phyloP scores from a whole-genome alignment of 2,888 invertebrate species.

The Sabatieria punctata region DNA sequence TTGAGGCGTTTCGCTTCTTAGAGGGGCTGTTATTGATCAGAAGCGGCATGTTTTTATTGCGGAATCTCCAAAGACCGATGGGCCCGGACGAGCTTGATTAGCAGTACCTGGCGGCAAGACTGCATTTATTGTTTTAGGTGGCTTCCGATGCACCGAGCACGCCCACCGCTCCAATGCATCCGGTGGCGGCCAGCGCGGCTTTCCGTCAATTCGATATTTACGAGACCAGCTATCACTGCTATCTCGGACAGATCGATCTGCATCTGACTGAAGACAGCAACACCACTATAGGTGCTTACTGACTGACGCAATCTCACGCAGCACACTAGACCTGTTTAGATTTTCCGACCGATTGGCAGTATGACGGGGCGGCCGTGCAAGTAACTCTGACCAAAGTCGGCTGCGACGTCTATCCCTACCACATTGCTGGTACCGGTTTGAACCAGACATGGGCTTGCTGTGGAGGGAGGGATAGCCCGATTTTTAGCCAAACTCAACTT shows the following conservation, averaged over 20 bases:
- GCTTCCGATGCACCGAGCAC: too few relatives aligned
- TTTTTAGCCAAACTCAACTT: background rate
- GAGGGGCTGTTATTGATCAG: too few relatives aligned
- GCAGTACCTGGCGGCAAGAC: too few relatives aligned
- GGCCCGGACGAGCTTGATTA: too few relatives aligned
- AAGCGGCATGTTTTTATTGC: too few relatives aligned
- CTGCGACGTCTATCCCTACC: constrained; percentile 80
- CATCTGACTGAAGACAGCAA: constrained; percentile 75
- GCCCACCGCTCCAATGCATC: too few relatives aligned
- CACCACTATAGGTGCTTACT: background rate
- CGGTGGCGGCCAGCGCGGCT: background rate
- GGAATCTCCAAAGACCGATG: too few relatives aligned
- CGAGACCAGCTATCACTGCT: constrained; percentile 91
- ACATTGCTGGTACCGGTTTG: constrained; percentile 59
- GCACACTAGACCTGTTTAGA: constrained; percentile 11
- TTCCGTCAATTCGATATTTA: constrained; percentile 78
- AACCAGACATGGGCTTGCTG: too few relatives aligned
- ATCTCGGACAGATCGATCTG: constrained; percentile 65
- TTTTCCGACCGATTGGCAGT: constrained; percentile 26
- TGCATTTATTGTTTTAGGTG: too few relatives aligned
- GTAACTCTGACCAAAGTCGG: constrained; percentile 56
- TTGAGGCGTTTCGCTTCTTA: too few relatives aligned
- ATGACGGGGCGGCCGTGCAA: constrained; percentile 77
- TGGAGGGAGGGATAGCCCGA: background rate
- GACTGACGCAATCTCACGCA: constrained; percentile 36